phyloP scores from a whole-genome alignment of 2,113 vertebrate species.

The Salvator merianae region DNA sequence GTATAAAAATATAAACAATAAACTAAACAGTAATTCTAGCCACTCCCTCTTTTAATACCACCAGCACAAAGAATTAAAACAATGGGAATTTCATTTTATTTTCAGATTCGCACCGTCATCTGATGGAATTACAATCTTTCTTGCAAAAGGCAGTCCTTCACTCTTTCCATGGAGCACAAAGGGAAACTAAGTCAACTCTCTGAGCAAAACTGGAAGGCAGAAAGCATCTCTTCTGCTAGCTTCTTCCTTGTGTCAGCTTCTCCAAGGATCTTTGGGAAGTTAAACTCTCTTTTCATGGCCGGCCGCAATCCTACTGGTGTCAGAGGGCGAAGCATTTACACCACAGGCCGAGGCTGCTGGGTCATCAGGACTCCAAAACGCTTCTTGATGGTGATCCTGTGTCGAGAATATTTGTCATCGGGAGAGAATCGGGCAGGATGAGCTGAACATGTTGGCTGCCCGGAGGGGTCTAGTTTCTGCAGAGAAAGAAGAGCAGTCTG shows the following conservation, averaged over 20 bases:
- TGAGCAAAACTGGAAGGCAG: neutral
- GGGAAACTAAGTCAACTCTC: neutral
- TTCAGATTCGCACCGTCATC: neutral
- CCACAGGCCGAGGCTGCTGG: conserved; percentile 82
- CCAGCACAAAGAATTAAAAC: neutral
- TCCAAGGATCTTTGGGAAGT: neutral
- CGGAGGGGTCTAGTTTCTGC: conserved; percentile 79
- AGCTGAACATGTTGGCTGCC: conserved; percentile 84
- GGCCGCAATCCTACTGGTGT: neutral
- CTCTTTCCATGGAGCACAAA: neutral
- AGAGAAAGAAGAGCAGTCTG: neutral
- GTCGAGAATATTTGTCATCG: conserved; percentile 89
- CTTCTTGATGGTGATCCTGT: conserved; percentile 87
- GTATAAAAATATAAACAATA: too few species aligned
- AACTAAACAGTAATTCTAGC: neutral
- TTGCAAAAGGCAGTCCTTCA: neutral
- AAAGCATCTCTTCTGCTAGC: neutral
- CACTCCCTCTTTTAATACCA: neutral
- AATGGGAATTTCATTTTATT: conserved; percentile 15
- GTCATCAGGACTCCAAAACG: conserved; percentile 87
- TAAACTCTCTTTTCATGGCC: neutral
- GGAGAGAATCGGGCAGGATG: conserved; percentile 92
- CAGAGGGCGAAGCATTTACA: conserved; percentile 62
- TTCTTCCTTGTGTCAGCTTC: neutral
- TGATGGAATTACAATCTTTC: neutral